Evolutionary conservation across 1,140 invertebrate species (phyloP), one percentile per base, ranked within the genome.

Genomic region (Zelostemma sp.): DNA sequence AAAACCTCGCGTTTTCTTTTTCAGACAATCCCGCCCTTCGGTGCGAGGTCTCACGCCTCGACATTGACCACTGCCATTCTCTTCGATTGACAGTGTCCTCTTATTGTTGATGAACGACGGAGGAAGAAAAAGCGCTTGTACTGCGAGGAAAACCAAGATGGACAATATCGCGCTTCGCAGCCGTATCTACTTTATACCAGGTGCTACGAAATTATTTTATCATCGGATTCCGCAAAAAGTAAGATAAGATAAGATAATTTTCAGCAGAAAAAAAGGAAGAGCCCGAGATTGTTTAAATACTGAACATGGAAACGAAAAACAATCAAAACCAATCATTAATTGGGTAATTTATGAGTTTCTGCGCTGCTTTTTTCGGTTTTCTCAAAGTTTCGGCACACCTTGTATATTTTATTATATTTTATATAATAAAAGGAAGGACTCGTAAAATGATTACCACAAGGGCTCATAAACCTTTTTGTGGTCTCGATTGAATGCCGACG

Each of bases 11-110:
- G 59, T 66, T 72, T 66, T 71, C 56, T 60, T 43, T 17, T 35
- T 33, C 55, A 55, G 58, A 68, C 63, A 68, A 72, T 68, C 66
- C 50, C 67, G 50, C 54, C 58, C 55, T 66, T 28, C 58, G 63
- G 14, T 60, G 54, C 60, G 55, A 46, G 50, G 68, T 66, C 68
- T 76, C 74, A 76, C 74, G 74, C 74, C 74, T 70, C 50, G 62
- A 38, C 66, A 72, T 76, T 76, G 74, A 76, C 72, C 72, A 67
- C 54, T 40, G 31, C 51, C 45, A 53, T 75, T 75, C 58, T 65
- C 31, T 69, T 59, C 61, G 62, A 73, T 75, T 70, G 74, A 75
- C 74, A 75, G 65, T 45, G 59, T 69, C 57, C 60, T 63, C 45
- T 48, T 47, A 72, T 74, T 47, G 31, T 50, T 57, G 59, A 63